Evolutionary conservation across 2,888 invertebrate genomes (phyloP).

Genomic region (Caradrina clavipalpis): DNA sequence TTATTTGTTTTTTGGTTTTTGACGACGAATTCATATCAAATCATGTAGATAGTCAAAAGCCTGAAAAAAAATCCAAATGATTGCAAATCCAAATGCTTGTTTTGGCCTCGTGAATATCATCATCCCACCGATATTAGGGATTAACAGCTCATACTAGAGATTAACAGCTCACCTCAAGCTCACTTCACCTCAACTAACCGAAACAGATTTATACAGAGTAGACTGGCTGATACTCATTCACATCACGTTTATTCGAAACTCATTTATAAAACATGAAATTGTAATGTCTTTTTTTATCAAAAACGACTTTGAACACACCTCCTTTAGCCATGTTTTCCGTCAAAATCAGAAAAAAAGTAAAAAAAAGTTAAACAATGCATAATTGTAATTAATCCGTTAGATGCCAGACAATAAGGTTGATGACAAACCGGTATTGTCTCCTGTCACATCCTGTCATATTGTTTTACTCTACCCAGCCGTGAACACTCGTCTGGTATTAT

Average conservation of each 20-base stretch:
- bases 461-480: slow-evolving; percentile 61
- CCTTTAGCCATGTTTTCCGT: neutral
- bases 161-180: no score
- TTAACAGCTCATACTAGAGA: no score
- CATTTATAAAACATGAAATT: neutral
- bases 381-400: slow-evolving; percentile 61
- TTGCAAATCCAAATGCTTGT: no score
- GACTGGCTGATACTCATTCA: neutral
- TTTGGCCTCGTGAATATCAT: no score
- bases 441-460: slow-evolving; percentile 61
- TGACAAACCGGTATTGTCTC: slow-evolving; percentile 63
- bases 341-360: slow-evolving; percentile 19
- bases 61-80: no score
- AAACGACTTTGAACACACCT: neutral
- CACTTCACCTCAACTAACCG: no score
- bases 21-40: no score
- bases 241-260: neutral
- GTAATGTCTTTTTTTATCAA: neutral
- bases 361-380: slow-evolving; percentile 52
- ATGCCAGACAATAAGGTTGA: slow-evolving; percentile 45
- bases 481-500: slow-evolving; percentile 40
- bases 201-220: no score
- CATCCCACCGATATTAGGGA: no score
- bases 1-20: no score
- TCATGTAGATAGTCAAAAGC: no score